Evolutionary conservation across 1,140 invertebrate genomes (phyloP).

Genomic region (Dufourea novaeangliae): DNA sequence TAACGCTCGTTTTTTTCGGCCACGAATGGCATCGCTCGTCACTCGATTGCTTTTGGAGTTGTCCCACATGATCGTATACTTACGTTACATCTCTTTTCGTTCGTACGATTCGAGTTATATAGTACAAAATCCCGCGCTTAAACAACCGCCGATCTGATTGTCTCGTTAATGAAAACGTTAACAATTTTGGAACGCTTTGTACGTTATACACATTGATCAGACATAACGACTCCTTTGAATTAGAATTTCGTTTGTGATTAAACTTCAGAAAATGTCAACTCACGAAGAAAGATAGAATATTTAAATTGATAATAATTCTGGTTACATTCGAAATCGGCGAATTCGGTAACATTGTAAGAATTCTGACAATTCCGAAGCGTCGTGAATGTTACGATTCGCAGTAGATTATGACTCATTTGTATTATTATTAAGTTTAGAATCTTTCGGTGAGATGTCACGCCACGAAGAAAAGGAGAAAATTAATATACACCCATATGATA

Average conservation of each 20-base stretch:
- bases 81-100: constrained; percentile 10
- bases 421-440: no score
- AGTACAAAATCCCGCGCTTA: background rate
- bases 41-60: constrained; percentile 38
- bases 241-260: constrained; percentile 27
- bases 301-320: no score
- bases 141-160: background rate
- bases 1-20: constrained; percentile 37
- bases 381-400: no score
- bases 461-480: background rate
- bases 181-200: background rate
- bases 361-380: no score
- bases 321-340: no score
- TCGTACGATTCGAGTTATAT: background rate
- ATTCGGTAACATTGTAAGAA: no score
- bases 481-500: background rate
- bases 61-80: constrained; percentile 39
- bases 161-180: background rate
- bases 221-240: constrained; percentile 62
- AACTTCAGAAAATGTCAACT: no score
- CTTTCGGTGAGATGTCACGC: no score
- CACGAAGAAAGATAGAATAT: background rate
- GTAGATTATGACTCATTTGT: no score
- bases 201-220: constrained; percentile 19
- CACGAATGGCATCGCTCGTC: constrained; percentile 50